Base-by-base conservation (phyloP, 2,888 invertebrate species). In the Nomada lathburiana region DNA sequence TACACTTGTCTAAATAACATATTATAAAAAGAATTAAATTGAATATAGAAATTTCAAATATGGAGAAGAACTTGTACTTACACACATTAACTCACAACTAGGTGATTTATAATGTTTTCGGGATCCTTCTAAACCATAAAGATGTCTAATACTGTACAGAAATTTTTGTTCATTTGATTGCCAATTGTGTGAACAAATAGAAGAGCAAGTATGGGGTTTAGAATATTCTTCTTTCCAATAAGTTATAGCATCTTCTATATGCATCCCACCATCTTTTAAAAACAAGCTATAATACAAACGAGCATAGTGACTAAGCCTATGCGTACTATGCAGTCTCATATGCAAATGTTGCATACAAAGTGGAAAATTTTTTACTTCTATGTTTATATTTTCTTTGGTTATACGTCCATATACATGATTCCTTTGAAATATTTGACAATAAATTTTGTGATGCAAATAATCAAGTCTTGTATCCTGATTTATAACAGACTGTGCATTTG, bases 101-200 rank as follows among this genome's bases (percentile, higher is more conserved):
- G 95, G 95, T 20, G 95, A 95, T 60, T 93, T 92, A 88, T 97
- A 97, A 88, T 94, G 95, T 88, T 94, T 96, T 85, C 95, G 94
- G n/a, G 95, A 94, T 5, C 97, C 97, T 93, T 96, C 96, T 67
- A 96, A 93, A 0, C 97, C 97, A 94, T 97, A 97, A 93, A 97
- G 94, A 90, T 97, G 97, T 80, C 96, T 94, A 69, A 97, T 96
- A 76, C 96, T 96, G 93, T 96, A 96, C 5, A 95, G 91, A 92
- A 95, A 96, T 88, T 96, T 95, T 42, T 95, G 95, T 84, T 95
- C 95, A 92, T 96, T 95, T 64, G 94, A 94, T 69, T 95, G 94
- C 97, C 97, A 97, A 85, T 94, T 94, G 87, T 97, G 97, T 26
- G 94, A 94, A 88, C 96, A 97, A 63, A 92, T 93, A 53, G 95